phyloP scores from a whole-genome alignment of 2,113 vertebrate genomes.

The Papio anubis region DNA sequence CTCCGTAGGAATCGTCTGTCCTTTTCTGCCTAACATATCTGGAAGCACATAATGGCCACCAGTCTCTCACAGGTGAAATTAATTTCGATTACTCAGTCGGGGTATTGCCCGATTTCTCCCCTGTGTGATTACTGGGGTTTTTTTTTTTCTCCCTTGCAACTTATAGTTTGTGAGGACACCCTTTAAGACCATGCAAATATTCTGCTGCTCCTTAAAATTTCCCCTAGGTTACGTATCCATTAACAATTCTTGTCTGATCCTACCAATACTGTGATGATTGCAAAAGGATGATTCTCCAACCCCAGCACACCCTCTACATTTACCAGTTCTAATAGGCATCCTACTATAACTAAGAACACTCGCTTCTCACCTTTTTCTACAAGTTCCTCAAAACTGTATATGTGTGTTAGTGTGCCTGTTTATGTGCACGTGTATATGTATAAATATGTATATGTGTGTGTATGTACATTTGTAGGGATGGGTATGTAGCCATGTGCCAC shows the following conservation, averaged over 20 bases:
- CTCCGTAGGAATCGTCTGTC: not conserved
- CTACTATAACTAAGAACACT: not conserved
- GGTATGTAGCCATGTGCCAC: not conserved
- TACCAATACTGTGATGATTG: not conserved
- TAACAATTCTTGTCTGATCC: not conserved
- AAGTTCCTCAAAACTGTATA: not conserved
- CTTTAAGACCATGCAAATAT: not conserved
- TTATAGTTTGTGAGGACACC: not conserved
- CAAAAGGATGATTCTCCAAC: not conserved
- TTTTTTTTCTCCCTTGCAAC: not conserved
- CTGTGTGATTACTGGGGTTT: not conserved
- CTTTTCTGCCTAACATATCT: not conserved
- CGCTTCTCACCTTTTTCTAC: not conserved
- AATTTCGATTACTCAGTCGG: not conserved
- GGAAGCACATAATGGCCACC: not conserved
- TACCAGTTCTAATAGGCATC: not conserved
- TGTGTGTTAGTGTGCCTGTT: not conserved
- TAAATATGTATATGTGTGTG: not conserved
- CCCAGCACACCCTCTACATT: not conserved
- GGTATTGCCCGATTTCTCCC: not conserved
- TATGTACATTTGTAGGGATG: not conserved
- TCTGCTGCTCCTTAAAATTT: not conserved
- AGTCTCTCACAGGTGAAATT: not conserved
- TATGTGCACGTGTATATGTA: not conserved
- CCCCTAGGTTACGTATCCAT: not conserved